Conservation (phyloP, 2,113 vertebrate species). For the Ailuropoda melanoleuca region DNA sequence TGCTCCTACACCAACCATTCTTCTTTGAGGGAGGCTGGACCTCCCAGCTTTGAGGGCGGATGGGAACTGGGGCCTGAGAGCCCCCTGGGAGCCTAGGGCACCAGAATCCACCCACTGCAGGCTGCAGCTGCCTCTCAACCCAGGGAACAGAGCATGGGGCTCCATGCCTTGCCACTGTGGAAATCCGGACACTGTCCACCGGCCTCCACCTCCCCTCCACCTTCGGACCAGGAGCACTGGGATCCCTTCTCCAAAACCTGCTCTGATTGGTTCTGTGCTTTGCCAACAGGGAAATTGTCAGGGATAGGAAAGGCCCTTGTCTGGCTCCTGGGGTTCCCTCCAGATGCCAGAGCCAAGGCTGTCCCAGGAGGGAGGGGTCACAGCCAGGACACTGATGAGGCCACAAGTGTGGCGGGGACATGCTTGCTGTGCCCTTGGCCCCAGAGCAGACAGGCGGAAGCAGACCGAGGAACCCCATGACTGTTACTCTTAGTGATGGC, state of each 20-base stretch:
- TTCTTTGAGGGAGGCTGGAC: not conserved
- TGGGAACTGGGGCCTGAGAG: not conserved
- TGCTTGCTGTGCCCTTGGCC: not conserved
- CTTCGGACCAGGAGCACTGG: not conserved
- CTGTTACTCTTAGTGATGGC: not conserved
- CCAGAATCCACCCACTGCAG: accelerated
- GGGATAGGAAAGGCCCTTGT: not conserved
- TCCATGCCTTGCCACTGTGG: too few relatives aligned
- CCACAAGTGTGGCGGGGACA: not conserved
- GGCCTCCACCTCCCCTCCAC: not conserved
- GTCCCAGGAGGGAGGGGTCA: not conserved
- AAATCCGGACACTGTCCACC: not conserved
- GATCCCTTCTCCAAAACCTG: not conserved
- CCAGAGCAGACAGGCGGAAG: not conserved
- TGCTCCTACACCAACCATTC: not conserved
- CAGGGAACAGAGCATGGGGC: not conserved
- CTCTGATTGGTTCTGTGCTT: not conserved
- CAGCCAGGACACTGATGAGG: not conserved
- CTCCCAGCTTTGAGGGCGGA: not conserved
- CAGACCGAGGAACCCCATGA: not conserved
- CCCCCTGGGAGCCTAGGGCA: not conserved
- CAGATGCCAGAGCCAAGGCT: not conserved
- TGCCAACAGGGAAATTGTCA: not conserved
- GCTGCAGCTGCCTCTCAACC: not conserved
- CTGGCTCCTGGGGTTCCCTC: not conserved